Evolutionary conservation across 2,113 vertebrate species (phyloP).

Genomic region (Tupaia chinensis): DNA sequence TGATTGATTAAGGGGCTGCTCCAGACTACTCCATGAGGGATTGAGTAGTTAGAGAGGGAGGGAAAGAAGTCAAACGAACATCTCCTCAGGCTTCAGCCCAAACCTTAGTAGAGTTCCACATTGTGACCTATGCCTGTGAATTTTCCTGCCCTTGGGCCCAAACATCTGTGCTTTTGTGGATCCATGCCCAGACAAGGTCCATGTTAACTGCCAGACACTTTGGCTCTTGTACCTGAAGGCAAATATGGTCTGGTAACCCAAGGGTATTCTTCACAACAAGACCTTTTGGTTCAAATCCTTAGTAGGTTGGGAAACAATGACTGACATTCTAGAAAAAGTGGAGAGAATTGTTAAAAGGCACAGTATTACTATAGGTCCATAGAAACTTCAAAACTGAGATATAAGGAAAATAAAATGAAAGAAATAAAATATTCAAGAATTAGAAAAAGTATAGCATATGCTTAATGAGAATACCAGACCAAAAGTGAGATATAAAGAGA

Average conservation of each 20-base stretch:
- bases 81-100: not conserved
- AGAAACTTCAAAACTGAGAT: not conserved
- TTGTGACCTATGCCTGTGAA: accelerated
- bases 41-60: not conserved
- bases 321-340: too few relatives aligned
- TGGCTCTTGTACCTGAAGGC: not conserved
- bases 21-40: not conserved
- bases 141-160: not conserved
- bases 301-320: not conserved
- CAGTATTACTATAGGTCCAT: not conserved
- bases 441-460: not conserved
- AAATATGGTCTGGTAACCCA: not conserved
- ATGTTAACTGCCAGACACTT: not conserved
- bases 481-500: not conserved
- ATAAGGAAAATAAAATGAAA: not conserved
- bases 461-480: not conserved
- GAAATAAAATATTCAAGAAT: not conserved
- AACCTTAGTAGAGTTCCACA: accelerated
- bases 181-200: not conserved
- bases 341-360: too few relatives aligned
- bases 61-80: accelerated
- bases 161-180: not conserved
- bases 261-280: not conserved
- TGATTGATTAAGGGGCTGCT: not conserved
- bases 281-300: not conserved